Evolutionary conservation across 2,797 vertebrate genomes (phyloP).

Genomic region (Silurus aristotelis): DNA sequence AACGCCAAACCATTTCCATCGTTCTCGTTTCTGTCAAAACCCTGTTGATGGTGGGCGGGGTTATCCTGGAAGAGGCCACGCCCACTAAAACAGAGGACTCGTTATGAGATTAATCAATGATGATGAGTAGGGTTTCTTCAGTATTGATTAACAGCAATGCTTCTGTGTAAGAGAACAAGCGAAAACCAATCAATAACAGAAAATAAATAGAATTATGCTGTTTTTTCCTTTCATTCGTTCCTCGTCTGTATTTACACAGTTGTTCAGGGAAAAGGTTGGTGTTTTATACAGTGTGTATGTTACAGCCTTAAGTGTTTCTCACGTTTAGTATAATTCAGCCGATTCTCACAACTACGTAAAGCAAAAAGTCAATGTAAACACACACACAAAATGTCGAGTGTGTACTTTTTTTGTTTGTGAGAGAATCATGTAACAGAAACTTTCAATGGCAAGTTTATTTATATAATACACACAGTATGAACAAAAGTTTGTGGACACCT

Average conservation of each 20-base stretch:
- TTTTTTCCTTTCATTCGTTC: background rate
- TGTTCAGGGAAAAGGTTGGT: background rate
- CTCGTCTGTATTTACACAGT: background rate
- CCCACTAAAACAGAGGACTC: background rate
- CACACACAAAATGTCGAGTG: background rate
- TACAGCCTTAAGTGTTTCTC: constrained; percentile 1
- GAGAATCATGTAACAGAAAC: background rate
- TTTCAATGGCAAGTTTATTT: constrained; percentile 31
- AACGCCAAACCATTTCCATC: background rate
- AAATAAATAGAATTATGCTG: background rate
- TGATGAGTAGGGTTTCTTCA: background rate
- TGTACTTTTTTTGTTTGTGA: background rate
- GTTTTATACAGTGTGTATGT: constrained; percentile 11
- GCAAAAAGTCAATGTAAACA: too few relatives aligned
- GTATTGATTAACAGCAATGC: background rate
- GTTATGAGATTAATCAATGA: background rate
- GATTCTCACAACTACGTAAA: background rate
- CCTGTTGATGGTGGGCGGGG: background rate
- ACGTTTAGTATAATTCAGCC: background rate
- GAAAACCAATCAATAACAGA: background rate
- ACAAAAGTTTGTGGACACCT: too few relatives aligned
- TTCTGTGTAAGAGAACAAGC: too few relatives aligned
- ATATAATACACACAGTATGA: background rate
- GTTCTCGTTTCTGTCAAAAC: background rate
- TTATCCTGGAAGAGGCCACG: background rate